Base-by-base conservation (phyloP, 37 sponge, comb jelly and placozoan genomes). In the Theonella swinhoei region DNA sequence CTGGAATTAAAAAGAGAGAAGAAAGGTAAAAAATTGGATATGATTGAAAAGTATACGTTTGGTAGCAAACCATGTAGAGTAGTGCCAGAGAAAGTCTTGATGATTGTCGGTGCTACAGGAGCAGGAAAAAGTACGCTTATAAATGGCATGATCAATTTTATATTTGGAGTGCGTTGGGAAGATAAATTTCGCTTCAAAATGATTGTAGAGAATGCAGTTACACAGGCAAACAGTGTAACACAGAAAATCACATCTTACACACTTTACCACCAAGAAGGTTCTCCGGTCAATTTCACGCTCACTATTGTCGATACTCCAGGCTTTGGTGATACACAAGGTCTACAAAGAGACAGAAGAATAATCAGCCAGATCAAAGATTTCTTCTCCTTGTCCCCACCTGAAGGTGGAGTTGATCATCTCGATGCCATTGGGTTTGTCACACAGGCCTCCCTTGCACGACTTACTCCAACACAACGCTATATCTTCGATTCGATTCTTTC, bases 81-180 rank as follows among this genome's bases (percentile, higher is more conserved):
- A n/a, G n/a, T n/a, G n/a, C 77, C 68, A 1, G 83, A 83, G 75
- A 88, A 82, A 29, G 90, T 93, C 3, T 32, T 93, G 28, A 86
- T 93, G 94, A 58, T 93, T 24, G 83, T 93, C 19, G 94, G 94
- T 22, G 94, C 94, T 17, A 89, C 94, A 54, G 94, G 94, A 25
- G 87, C 90, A 7, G 94, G 94, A 1, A 93, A 93, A 68, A 93
- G 64, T n/a, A 89, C 94, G 11, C 75, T 93, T 11, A 89, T 93
- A 72, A 89, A 93, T 80, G 90, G 87, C 22, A 78, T 93, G 41
- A 83, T 60, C 47, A 93, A 93, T 37, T 89, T 86, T 80, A 24
- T 89, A 29, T 64, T 86, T 68, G 94, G 94, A 1, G 90, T 93
- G 4, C 14, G 74, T n/a, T 89, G 90, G 90, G 80, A 93, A 61